phyloP scores from a whole-genome alignment of 2,888 invertebrate species.

The Dynastes tityus region DNA sequence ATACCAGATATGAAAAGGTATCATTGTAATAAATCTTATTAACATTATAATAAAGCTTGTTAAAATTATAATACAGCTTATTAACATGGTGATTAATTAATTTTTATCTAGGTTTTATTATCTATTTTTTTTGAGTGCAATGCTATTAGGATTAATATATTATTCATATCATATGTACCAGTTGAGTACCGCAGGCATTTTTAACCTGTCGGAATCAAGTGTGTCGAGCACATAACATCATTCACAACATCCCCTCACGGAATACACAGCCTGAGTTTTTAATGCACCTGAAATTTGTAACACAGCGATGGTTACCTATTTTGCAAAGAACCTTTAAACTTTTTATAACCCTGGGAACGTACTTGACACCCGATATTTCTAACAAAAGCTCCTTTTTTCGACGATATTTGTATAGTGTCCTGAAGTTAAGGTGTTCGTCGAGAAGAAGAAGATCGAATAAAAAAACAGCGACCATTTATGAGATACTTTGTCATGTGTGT shows the following conservation, averaged over 20 bases:
- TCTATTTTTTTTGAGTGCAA: too few relatives aligned
- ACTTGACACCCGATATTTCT: constrained; percentile 69
- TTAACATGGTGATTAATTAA: too few relatives aligned
- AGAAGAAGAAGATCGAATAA: constrained; percentile 1
- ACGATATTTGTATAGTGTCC: constrained; percentile 53
- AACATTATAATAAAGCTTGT: too few relatives aligned
- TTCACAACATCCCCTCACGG: constrained; percentile 31
- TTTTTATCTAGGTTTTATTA: too few relatives aligned
- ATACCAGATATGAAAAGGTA: too few relatives aligned
- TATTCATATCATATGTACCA: neutral
- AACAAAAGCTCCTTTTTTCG: constrained; percentile 51
- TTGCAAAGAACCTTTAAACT: constrained; percentile 60
- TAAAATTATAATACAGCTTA: too few relatives aligned
- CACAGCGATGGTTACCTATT: constrained; percentile 66
- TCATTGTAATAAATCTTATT: too few relatives aligned
- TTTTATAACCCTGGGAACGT: constrained; percentile 68
- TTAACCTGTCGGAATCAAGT: constrained; percentile 60
- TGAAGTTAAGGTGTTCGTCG: constrained; percentile 39
- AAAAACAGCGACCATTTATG: constrained; percentile 44
- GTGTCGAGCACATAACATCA: constrained; percentile 58
- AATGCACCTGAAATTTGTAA: constrained; percentile 67
- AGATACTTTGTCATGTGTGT: constrained; percentile 47
- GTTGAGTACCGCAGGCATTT: constrained; percentile 47
- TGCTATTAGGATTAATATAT: too few relatives aligned
- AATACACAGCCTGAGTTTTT: constrained; percentile 58